Conservation (phyloP, 2,888 invertebrate species). For the Dryadula phaetusa region DNA sequence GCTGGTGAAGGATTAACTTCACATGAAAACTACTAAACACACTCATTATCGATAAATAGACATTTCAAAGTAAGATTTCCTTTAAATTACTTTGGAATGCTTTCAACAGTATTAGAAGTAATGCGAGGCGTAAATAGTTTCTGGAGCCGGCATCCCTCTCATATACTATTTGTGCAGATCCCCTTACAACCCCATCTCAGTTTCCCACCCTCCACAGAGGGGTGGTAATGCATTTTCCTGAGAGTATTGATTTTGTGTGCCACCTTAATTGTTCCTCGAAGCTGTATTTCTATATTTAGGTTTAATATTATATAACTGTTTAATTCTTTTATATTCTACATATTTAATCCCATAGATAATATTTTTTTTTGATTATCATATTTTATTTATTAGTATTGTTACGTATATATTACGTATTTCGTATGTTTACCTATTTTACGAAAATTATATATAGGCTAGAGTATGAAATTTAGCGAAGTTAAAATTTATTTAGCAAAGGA, state of each 20-base stretch:
- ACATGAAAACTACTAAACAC: too few relatives aligned
- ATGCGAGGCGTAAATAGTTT: slow-evolving; percentile 2
- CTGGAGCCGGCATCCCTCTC: neutral
- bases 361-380: too few relatives aligned
- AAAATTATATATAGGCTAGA: too few relatives aligned
- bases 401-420: too few relatives aligned
- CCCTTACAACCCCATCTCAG: slow-evolving; percentile 18
- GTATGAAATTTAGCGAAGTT: too few relatives aligned
- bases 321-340: too few relatives aligned
- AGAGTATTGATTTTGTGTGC: slow-evolving; percentile 23
- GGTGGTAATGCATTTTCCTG: slow-evolving; percentile 24
- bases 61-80: slow-evolving; percentile 2
- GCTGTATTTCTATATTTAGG: neutral
- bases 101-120: slow-evolving; percentile 4
- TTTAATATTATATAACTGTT: neutral
- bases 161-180: neutral
- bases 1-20: too few relatives aligned
- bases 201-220: slow-evolving; percentile 5
- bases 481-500: too few relatives aligned
- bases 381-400: too few relatives aligned
- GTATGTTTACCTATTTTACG: too few relatives aligned
- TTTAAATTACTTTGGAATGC: neutral
- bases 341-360: too few relatives aligned
- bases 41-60: neutral
- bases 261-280: neutral